Evolutionary conservation across 2,888 invertebrate genomes (phyloP).

Genomic region (Subacronicta megacephala): DNA sequence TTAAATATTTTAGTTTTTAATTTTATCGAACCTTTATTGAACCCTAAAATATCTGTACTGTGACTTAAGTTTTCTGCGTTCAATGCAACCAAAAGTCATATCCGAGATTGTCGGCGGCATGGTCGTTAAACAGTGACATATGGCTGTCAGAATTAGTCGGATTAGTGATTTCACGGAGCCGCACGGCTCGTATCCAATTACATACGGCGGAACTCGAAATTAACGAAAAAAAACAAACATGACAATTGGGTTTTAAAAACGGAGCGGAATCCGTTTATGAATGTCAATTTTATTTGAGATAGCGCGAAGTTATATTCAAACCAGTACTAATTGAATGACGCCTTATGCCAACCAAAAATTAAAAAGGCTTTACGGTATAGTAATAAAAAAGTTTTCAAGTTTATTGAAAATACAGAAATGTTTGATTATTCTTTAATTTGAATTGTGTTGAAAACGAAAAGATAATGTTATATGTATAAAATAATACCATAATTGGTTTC

Average conservation of each 20-base stretch:
- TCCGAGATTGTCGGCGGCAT: conserved; percentile 65
- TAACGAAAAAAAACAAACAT: conserved; percentile 78
- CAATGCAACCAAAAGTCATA: conserved; percentile 41
- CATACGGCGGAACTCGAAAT: conserved; percentile 77
- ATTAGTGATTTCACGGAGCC: conserved; percentile 88
- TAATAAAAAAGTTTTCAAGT: too few relatives aligned
- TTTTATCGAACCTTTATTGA: too few relatives aligned
- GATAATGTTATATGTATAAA: too few relatives aligned
- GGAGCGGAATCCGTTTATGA: conserved; percentile 73
- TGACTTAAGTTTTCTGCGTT: conserved; percentile 10
- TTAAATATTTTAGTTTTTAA: too few relatives aligned
- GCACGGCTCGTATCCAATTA: conserved; percentile 85
- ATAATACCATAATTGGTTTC: too few relatives aligned
- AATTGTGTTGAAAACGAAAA: too few relatives aligned
- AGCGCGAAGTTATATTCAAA: conserved; percentile 57
- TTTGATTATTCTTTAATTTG: not conserved
- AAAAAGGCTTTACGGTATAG: not conserved
- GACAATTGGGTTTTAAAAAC: conserved; percentile 76
- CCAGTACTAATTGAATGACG: conserved; percentile 4
- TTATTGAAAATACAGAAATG: not conserved
- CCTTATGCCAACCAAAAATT: not conserved
- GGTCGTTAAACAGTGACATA: conserved; percentile 87
- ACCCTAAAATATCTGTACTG: too few relatives aligned
- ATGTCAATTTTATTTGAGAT: conserved; percentile 69
- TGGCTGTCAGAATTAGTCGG: conserved; percentile 89